A percentile compares a stretch with the other conserved stretches of the same genome.
Evolutionary conservation across 2,888 invertebrate genomes (phyloP).

Genomic region (Crioceris asparagi): DNA sequence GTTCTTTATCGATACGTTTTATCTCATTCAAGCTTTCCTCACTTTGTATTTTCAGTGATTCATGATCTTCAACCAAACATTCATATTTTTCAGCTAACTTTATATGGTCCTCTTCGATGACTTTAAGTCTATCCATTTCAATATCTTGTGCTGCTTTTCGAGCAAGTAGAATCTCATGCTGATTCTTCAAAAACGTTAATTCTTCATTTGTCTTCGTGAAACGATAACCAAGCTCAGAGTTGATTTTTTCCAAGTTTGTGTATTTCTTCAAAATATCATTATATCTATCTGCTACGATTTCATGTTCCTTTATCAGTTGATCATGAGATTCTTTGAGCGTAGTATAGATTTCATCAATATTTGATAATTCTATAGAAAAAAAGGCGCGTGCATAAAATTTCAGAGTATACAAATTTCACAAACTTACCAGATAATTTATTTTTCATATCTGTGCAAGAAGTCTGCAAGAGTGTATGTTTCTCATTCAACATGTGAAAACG

Average conservation of each 20-base stretch:
- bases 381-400: not conserved
- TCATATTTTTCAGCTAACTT: not conserved
- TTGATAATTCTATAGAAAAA: not conserved
- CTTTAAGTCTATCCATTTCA: too few species aligned
- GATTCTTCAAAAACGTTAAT: not conserved
- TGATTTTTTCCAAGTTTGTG: too few species aligned
- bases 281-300: not conserved
- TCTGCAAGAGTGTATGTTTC: slow-evolving; percentile 47
- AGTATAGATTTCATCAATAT: not conserved
- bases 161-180: too few species aligned
- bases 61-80: not conserved
- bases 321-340: too few species aligned
- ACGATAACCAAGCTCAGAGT: too few species aligned
- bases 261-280: too few species aligned
- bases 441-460: slow-evolving; percentile 42
- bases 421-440: slow-evolving; percentile 28
- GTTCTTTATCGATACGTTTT: too few species aligned
- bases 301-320: not conserved
- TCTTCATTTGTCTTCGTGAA: too few species aligned
- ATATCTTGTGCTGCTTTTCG: too few species aligned
- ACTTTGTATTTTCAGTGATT: not conserved
- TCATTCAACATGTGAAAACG: slow-evolving; percentile 50
- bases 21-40: too few species aligned
- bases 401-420: slow-evolving; percentile 1
- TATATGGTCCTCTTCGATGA: not conserved